These are phyloP conservation scores for Leucophenga montana DNA, from an alignment of 2,888 invertebrate species.

Conservation along the genomic window DNA sequence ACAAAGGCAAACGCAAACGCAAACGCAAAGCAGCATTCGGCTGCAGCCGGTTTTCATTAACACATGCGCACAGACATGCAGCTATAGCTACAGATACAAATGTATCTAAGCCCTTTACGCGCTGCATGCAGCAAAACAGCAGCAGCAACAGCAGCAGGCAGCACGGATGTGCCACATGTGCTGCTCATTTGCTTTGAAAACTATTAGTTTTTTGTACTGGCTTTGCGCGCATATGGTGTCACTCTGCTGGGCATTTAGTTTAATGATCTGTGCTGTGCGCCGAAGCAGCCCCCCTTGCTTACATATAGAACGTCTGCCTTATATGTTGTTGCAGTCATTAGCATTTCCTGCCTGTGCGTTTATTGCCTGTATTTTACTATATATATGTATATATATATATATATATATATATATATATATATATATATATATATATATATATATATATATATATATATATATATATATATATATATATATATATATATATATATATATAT, in stretches of 20 bases:
- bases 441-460: too few relatives aligned
- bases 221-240: constrained; percentile 19
- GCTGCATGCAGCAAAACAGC: background rate
- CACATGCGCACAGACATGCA: background rate
- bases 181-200: constrained; percentile 61
- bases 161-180: constrained; percentile 59
- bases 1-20: background rate
- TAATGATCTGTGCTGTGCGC: constrained; percentile 57
- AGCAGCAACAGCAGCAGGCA: background rate
- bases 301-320: background rate
- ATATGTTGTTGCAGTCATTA: constrained; percentile 52
- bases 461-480: too few relatives aligned
- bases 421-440: too few relatives aligned
- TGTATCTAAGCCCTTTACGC: constrained; percentile 2
- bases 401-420: too few relatives aligned
- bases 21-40: background rate
- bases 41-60: constrained; percentile 14
- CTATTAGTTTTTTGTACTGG: constrained; percentile 54
- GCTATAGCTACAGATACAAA: background rate
- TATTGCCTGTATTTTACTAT: constrained; percentile 53
- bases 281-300: background rate
- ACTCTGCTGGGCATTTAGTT: constrained; percentile 55
- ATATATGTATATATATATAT: too few relatives aligned
- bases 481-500: too few relatives aligned
- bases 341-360: constrained; percentile 62